These are phyloP conservation scores for Carassius gibelio DNA, from an alignment of 2,113 vertebrate species.

Conservation along the genomic window DNA sequence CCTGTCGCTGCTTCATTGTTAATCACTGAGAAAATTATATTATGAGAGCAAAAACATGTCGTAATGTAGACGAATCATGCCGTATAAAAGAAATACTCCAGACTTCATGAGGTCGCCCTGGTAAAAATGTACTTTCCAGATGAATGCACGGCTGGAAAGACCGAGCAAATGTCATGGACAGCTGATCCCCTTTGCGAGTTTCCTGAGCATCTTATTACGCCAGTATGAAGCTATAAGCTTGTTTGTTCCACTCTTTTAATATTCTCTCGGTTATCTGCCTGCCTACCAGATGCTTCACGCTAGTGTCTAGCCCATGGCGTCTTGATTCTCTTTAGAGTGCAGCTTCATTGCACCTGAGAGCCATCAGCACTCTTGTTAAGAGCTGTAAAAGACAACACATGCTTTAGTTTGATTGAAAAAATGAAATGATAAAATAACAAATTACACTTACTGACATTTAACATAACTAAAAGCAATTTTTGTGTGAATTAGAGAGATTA, in stretches of 20 bases:
- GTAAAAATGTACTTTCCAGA: conserved; percentile 10
- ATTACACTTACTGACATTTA: not conserved
- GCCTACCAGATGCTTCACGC: not conserved
- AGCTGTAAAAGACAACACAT: not conserved
- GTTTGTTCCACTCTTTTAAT: conserved; percentile 42
- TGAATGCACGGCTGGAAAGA: not conserved
- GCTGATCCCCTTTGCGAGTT: not conserved
- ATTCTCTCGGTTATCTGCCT: conserved; percentile 24
- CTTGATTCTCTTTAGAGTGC: conserved; percentile 2
- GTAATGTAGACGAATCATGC: not conserved
- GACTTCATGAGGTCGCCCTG: not conserved
- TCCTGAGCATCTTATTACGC: not conserved
- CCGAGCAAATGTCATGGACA: conserved; percentile 20
- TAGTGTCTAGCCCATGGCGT: not conserved
- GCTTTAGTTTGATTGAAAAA: not conserved
- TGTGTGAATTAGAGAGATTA: not conserved
- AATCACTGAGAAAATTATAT: conserved; percentile 12
- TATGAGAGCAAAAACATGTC: not conserved
- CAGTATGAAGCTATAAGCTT: conserved; percentile 19
- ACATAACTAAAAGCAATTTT: not conserved
- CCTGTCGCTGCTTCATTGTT: not conserved
- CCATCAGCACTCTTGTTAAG: not conserved
- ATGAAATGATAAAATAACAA: not conserved
- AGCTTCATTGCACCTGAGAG: conserved; percentile 11
- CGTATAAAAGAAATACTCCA: not conserved